A percentile compares a stretch with the other conserved stretches of the same genome.
phyloP scores from a whole-genome alignment of 2,888 invertebrate genomes.

The Mythimna lalbum region DNA sequence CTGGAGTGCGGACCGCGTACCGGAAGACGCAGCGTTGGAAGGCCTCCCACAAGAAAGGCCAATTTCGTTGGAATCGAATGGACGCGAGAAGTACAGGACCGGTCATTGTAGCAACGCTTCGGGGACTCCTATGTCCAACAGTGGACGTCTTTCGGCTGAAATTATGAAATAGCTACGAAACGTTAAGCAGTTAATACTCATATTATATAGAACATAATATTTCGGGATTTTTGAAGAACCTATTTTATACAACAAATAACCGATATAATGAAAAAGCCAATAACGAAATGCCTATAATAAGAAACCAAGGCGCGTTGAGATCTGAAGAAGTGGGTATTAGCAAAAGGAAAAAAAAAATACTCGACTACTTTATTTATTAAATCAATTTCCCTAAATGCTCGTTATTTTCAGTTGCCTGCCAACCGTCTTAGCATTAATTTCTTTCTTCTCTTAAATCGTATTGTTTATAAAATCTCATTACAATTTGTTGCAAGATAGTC shows the following conservation, averaged over 20 bases:
- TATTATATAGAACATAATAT: background rate
- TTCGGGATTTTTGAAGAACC: background rate
- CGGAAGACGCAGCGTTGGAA: too few species aligned
- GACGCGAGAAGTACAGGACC: too few species aligned
- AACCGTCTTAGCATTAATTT: slow-evolving; percentile 38
- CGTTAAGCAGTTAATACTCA: too few species aligned
- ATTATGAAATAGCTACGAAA: too few species aligned
- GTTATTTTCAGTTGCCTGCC: slow-evolving; percentile 37
- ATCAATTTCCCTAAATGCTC: slow-evolving; percentile 41
- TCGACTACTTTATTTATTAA: slow-evolving; percentile 25
- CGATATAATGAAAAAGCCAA: background rate
- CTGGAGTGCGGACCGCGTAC: too few species aligned
- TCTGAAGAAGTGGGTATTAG: slow-evolving; percentile 3
- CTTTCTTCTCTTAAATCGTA: slow-evolving; percentile 41
- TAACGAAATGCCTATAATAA: background rate
- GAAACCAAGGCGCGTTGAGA: background rate
- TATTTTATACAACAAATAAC: background rate
- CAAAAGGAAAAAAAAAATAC: slow-evolving; percentile 24
- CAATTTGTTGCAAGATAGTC: slow-evolving; percentile 47
- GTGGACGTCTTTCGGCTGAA: too few species aligned
- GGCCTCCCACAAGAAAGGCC: too few species aligned
- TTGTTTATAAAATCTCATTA: slow-evolving; percentile 58
- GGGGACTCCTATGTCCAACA: too few species aligned
- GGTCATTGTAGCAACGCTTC: too few species aligned
- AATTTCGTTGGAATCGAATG: too few species aligned